Evolutionary conservation across 2,888 invertebrate species (phyloP).

Genomic region (Nomada ruficornis): DNA sequence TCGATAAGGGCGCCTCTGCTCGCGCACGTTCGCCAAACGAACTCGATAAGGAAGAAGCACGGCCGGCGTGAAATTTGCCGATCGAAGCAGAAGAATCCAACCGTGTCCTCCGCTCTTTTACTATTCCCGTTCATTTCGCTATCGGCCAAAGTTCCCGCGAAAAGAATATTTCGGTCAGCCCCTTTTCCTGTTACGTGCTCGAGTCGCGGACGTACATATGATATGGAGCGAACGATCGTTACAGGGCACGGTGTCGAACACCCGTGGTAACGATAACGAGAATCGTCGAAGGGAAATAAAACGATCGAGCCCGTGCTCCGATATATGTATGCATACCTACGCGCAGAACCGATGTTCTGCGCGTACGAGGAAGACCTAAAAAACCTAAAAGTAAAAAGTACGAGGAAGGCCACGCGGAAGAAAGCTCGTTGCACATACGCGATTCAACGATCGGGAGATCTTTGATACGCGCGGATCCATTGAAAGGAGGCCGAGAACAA

Average conservation of each 20-base stretch:
- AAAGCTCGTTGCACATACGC: not conserved
- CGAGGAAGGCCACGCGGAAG: constrained; percentile 30
- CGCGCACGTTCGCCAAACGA: not conserved
- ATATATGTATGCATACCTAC: not conserved
- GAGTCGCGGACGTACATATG: not conserved
- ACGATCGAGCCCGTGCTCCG: not conserved
- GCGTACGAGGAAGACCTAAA: too few relatives aligned
- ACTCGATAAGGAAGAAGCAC: constrained; percentile 19
- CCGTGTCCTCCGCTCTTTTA: too few relatives aligned
- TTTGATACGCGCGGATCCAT: not conserved
- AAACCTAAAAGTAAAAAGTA: too few relatives aligned
- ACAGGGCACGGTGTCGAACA: constrained; percentile 13
- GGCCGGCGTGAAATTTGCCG: constrained; percentile 12
- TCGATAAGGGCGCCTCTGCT: constrained; percentile 27
- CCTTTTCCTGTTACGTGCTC: constrained; percentile 13
- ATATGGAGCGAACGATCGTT: constrained; percentile 7
- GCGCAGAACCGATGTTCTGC: constrained; percentile 11
- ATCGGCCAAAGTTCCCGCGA: too few relatives aligned
- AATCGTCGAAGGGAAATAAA: constrained; percentile 13
- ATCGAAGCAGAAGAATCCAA: not conserved
- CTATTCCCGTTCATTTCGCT: not conserved
- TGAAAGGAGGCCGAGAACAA: not conserved
- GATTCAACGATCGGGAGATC: too few relatives aligned
- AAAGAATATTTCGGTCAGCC: constrained; percentile 2
- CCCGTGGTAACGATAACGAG: constrained; percentile 22